phyloP scores from a whole-genome alignment of 2,113 vertebrate genomes.

The Aegithalos caudatus region DNA sequence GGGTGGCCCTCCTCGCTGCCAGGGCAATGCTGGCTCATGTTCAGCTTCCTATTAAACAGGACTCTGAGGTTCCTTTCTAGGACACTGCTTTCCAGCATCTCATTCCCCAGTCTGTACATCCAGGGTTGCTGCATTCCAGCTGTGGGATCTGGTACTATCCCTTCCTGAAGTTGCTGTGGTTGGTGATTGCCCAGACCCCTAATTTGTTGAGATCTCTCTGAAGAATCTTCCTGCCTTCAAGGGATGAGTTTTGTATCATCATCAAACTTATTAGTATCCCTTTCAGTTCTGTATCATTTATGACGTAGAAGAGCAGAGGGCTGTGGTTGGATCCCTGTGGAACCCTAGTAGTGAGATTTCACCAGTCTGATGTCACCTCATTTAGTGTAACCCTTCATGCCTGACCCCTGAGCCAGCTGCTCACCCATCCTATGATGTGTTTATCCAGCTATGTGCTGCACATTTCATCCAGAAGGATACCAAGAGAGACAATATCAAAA shows the following conservation, averaged over 20 bases:
- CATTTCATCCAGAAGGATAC: fast-evolving
- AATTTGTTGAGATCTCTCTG: background rate
- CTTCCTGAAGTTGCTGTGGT: background rate
- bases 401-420: background rate
- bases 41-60: background rate
- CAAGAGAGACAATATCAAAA: background rate
- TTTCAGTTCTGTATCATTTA: background rate
- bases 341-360: fast-evolving
- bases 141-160: too few relatives aligned
- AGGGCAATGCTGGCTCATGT: too few relatives aligned
- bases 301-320: background rate
- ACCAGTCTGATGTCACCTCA: background rate
- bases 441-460: background rate
- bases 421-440: background rate
- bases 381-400: background rate
- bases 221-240: background rate
- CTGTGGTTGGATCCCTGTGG: too few relatives aligned
- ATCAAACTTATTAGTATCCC: background rate
- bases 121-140: background rate
- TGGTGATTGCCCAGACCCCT: background rate
- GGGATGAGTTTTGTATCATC: background rate
- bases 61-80: background rate
- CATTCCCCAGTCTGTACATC: background rate
- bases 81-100: background rate
- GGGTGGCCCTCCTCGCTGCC: background rate